Conservation (phyloP, 92 coral and sea anemone species). For the Epizoanthus stellaris region DNA sequence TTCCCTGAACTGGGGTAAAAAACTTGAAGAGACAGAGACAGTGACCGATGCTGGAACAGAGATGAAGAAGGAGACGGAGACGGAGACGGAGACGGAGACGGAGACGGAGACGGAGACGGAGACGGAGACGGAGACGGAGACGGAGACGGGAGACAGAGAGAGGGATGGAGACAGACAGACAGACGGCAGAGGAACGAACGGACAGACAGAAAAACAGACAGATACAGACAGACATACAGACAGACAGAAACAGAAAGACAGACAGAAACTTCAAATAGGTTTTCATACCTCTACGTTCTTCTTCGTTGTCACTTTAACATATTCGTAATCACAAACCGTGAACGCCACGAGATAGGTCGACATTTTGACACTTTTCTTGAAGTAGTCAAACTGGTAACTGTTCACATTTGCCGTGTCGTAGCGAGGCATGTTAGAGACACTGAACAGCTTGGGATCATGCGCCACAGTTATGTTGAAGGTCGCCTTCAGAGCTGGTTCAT, state of each 20-base stretch:
- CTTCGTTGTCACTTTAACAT: constrained; percentile 34
- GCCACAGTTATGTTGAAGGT: constrained; percentile 82
- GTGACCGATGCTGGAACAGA: too few relatives aligned
- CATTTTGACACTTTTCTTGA: constrained; percentile 66
- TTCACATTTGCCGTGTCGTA: constrained; percentile 35
- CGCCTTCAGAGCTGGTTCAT: constrained; percentile 92
- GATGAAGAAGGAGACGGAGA: too few relatives aligned
- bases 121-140: too few relatives aligned
- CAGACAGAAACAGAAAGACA: background rate
- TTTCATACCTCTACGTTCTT: constrained; percentile 45
- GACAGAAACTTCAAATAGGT: background rate
- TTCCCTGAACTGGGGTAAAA: too few relatives aligned
- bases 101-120: too few relatives aligned
- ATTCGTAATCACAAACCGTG: constrained; percentile 68
- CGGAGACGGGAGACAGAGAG: too few relatives aligned
- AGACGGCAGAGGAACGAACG: too few relatives aligned
- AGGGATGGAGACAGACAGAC: too few relatives aligned
- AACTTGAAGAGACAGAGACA: too few relatives aligned
- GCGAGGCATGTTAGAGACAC: constrained; percentile 86
- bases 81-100: too few relatives aligned
- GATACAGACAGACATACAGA: too few relatives aligned
- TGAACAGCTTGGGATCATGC: constrained; percentile 65
- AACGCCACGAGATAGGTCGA: constrained; percentile 81
- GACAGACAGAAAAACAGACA: too few relatives aligned
- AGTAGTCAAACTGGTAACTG: constrained; percentile 55